Base-by-base conservation (phyloP, 1,140 invertebrate genomes). In the Platyscapa corneri region DNA sequence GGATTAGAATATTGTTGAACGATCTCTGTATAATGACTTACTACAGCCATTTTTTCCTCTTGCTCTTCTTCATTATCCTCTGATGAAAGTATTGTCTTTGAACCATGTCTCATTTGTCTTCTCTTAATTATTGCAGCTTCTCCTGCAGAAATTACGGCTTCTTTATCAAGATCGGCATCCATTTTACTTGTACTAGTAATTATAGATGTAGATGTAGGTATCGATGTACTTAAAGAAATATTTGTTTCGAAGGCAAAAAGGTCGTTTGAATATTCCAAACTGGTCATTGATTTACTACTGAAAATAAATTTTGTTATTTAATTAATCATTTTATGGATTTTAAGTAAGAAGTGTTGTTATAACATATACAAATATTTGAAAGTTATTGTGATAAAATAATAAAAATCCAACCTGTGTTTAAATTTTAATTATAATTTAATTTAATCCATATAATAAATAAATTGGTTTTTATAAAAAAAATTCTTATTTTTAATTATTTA, bases 21-120 rank as follows among this genome's bases (percentile, higher is more conserved):
- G 82, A 97, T 95, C 90, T 97, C 96, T 32, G 96, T 96, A 87
- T 97, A 97, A 89, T 97, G 96, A 92, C 96, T 96, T 30, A 96
- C 95, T 0, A 96, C 94, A 1, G 96, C 92, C 89, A 91, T 89
- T 72, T 90, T 89, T 23, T 91, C 96, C 89, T 95, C 95, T 0
- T 95, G 92, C 90, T 95, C 95, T 87, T 96, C 95, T 87, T 94
- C 89, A 70, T 89, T 93, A 89, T 91, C 94, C 86, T 96, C 95
- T 81, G 93, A 87, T 18, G 89, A 93, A 88, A 91, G 93, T 74
- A 92, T 93, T 89, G 90, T 93, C 85, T 91, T 89, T 18, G 89
- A 87, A 46, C 88, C n/a, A 70, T 88, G 88, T 82, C 89, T 90
- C 30, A 91, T 88, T 82, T 92, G 88, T 70, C 91, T 90, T 85